A percentile compares a stretch with the other conserved stretches of the same genome.
These are phyloP conservation scores for Eubasilissa regina DNA, from an alignment of 1,140 invertebrate genomes.

Conservation along the genomic window DNA sequence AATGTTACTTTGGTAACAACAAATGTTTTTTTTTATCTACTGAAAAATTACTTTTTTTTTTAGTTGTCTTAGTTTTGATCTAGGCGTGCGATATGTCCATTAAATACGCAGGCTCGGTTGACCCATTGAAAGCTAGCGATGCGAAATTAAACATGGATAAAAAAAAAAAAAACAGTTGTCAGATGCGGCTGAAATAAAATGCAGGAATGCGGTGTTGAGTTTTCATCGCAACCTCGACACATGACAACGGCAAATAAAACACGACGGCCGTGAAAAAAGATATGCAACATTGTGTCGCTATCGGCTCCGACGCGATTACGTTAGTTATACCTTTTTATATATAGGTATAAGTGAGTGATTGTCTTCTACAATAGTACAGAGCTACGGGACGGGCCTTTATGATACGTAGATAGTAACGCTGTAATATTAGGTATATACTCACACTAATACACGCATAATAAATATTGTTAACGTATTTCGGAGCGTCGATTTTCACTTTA, in stretches of 20 bases:
- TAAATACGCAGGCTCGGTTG: too few relatives aligned
- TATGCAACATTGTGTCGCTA: neutral
- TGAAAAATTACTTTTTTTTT: too few relatives aligned
- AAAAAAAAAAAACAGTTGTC: too few relatives aligned
- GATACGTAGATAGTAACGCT: conserved; percentile 35
- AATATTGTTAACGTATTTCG: too few relatives aligned
- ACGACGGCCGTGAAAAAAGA: neutral
- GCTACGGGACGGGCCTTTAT: conserved; percentile 16
- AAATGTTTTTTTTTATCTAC: too few relatives aligned
- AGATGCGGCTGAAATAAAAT: neutral
- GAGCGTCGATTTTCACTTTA: too few relatives aligned
- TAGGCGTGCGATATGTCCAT: too few relatives aligned
- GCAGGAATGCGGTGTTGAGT: neutral
- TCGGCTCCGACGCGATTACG: neutral
- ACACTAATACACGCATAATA: neutral
- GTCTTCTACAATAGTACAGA: neutral
- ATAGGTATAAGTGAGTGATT: too few relatives aligned
- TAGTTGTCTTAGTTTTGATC: too few relatives aligned
- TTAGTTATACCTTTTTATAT: neutral
- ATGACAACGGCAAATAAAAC: neutral
- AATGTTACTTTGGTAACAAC: too few relatives aligned
- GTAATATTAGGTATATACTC: conserved; percentile 19
- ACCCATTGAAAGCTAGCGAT: too few relatives aligned
- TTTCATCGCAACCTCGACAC: neutral
- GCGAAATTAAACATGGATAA: too few relatives aligned